Evolutionary conservation across 2,888 invertebrate species (phyloP).

Genomic region (Thera obeliscata): DNA sequence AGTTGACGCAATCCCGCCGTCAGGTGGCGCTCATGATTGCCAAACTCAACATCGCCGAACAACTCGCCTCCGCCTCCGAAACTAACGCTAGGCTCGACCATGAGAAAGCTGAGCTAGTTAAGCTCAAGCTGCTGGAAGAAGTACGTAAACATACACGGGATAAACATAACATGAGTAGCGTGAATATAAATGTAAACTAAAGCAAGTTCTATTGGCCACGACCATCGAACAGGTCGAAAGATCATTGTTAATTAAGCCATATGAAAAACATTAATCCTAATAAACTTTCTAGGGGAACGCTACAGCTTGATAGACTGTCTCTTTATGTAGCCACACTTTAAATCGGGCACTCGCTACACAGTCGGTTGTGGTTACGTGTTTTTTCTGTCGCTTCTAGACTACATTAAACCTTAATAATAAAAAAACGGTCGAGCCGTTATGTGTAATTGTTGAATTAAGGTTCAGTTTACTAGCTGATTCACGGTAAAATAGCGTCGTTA

Average conservation of each 20-base stretch:
- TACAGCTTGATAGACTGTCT: too few species aligned
- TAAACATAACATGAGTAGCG: not conserved
- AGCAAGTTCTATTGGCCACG: too few species aligned
- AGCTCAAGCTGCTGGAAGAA: not conserved
- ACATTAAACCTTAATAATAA: too few species aligned
- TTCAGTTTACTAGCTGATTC: not conserved
- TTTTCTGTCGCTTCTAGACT: too few species aligned
- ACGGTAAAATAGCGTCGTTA: not conserved
- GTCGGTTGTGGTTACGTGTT: too few species aligned
- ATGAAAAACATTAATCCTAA: too few species aligned
- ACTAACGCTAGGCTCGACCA: not conserved
- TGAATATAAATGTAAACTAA: not conserved
- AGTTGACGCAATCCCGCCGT: constrained; percentile 7
- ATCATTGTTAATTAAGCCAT: too few species aligned
- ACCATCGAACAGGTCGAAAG: too few species aligned
- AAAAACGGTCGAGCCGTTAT: not conserved
- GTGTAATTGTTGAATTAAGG: not conserved
- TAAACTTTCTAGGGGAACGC: too few species aligned
- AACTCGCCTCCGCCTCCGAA: constrained; percentile 1
- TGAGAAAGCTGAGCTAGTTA: not conserved
- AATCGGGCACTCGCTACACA: too few species aligned
- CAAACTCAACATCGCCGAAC: constrained; percentile 1
- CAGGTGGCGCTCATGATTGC: constrained; percentile 11
- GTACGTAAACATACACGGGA: not conserved
- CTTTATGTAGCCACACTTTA: too few species aligned